Evolutionary conservation across 2,888 invertebrate species (phyloP), one percentile per base, ranked within the genome.

Genomic region (Philereme transversata): DNA sequence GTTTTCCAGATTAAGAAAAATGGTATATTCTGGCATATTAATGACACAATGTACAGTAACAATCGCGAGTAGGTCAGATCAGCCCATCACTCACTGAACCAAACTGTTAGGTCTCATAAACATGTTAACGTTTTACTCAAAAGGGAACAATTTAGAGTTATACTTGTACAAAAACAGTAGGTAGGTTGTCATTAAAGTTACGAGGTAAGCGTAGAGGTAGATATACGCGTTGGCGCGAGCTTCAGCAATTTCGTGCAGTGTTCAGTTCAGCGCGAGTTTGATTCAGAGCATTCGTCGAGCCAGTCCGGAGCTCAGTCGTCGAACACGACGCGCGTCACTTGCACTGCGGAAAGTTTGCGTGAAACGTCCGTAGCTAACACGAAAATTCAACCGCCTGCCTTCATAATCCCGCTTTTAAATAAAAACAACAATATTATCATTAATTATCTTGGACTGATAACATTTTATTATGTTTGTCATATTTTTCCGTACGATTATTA

Each of bases 1-100:
- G 79, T 86, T 87, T 86, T 83, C 80, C 74, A 77, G 76, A 77
- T 72, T 73, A 70, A 74, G 77, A 81, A 85, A 82, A 84, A 74
- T 67, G 60, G 65, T 62, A 57, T 45, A 57, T 76, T 61, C 74
- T 78, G 76, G 73, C 64, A 67, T 69, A 75, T 71, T 73, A 73
- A 64, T 58, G 22, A 52, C 47, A 50, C 60, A 52, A 56, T 52
- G 36, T 56, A 34, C 22, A 22, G 57, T 60, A 52, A 51, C 45
- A 44, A 38, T 36, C 50, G 46, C 10, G 50, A 65, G 51, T 62
- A 62, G 65, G 64, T 68, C 63, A 73, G 53, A 68, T 65, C 60
- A 64, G 43, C 10, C 43, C 36, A 52, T 38, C 41, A 9, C 35
- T 53, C 33, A 7, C 11, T 9, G 9, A 53, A 36, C 33, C 10